phyloP scores from a whole-genome alignment of 2,888 invertebrate species.

The Apodemia duryi region DNA sequence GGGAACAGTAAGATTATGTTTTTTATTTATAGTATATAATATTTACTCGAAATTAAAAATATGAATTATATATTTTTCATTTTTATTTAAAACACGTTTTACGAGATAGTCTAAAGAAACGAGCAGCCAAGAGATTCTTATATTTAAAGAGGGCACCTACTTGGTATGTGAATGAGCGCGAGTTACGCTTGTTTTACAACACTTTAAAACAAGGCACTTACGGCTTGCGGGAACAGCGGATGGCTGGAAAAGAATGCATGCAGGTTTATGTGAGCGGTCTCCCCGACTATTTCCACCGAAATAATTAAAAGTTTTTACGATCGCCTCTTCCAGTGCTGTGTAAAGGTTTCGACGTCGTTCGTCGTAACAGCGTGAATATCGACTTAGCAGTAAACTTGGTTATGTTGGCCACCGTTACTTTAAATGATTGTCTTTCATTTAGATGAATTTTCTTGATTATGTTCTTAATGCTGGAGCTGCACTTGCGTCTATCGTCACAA shows the following conservation, averaged over 20 bases:
- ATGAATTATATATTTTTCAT: background rate
- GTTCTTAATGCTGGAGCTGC: constrained; percentile 1
- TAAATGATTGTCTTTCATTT: constrained; percentile 25
- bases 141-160: constrained; percentile 52
- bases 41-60: background rate
- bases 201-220: constrained; percentile 73
- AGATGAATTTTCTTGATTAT: constrained; percentile 12
- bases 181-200: constrained; percentile 73
- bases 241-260: constrained; percentile 58
- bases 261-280: constrained; percentile 66
- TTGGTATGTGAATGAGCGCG: constrained; percentile 40
- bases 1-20: too few relatives aligned
- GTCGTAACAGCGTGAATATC: constrained; percentile 44
- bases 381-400: constrained; percentile 38
- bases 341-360: constrained; percentile 50
- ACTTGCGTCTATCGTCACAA: too few relatives aligned
- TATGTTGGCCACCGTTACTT: constrained; percentile 38
- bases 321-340: constrained; percentile 50
- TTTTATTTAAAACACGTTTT: constrained; percentile 8
- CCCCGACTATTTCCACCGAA: constrained; percentile 57
- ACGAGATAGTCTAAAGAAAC: constrained; percentile 42
- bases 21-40: too few relatives aligned
- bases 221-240: constrained; percentile 48
- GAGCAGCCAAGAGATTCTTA: constrained; percentile 41
- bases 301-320: constrained; percentile 77